Base-by-base conservation (phyloP, 2,797 vertebrate species). In the Pteropus rufus region DNA sequence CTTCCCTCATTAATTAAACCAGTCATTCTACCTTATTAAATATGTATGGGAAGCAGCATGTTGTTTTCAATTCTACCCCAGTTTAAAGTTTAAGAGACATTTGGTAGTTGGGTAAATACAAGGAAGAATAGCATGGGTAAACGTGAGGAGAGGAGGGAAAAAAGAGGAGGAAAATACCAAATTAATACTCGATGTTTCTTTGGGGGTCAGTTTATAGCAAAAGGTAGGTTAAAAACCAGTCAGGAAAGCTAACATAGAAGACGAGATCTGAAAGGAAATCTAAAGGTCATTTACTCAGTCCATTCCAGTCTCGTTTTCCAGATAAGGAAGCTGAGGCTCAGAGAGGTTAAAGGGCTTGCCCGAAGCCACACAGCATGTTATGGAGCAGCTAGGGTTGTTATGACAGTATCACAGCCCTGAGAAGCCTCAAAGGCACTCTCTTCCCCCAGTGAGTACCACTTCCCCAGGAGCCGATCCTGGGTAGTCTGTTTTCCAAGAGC, bases 1-100 rank as follows among this genome's bases (percentile, higher is more conserved):
- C 91, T 77, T 88, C 84, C 81, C 90, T 97, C 81, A 62, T 82
- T 97, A 91, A 96, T 95, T 95, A 96, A 97, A 98, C 91, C 56
- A 95, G 91, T 83, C 93, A 19, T 76, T 95, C 52, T 72, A 94
- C 26, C 52, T 97, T 46, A 65, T 79, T 56, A 49, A 96, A 98
- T 46, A 72, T 70, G 87, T 62, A 39, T 23, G 62, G 44, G 41
- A 69, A 91, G 58, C 4, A 36, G 2, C 8, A 0, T 36, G 15
- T 69, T 24, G 88, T 97, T 96, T 88, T 84, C 31, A 93, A 21
- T 88, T 87, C 31, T 76, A 82, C 64, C 56, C 36, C 49, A 58
- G 52, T 49, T 95, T 84, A 76, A 87, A 80, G 46, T 75, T 67
- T 56, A 46, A 76, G 36, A 31, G 60, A 56, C 31, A 19, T 75